phyloP scores from a whole-genome alignment of 2,113 vertebrate genomes.

The Tringa solitaria region DNA sequence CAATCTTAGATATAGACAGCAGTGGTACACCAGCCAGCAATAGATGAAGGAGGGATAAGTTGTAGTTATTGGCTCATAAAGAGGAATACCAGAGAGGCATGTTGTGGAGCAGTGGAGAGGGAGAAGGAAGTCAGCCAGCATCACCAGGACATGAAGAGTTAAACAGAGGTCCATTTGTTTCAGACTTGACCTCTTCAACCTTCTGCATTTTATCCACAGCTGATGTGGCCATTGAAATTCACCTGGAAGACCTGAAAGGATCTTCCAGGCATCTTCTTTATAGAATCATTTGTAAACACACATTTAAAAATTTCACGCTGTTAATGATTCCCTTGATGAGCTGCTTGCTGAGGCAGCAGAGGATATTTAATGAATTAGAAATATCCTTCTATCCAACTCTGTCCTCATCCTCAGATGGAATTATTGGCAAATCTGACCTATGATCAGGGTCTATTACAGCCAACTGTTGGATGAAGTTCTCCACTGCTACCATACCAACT shows the following conservation, averaged over 20 bases:
- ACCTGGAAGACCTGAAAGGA: background rate
- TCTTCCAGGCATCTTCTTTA: background rate
- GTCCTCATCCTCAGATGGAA: background rate
- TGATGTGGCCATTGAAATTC: background rate
- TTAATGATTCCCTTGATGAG: slow-evolving; percentile 22
- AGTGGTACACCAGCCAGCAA: background rate
- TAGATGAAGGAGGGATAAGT: background rate
- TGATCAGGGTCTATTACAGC: background rate
- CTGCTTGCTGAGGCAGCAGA: slow-evolving; percentile 8
- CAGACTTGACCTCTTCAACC: background rate
- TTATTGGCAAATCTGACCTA: background rate
- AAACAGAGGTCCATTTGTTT: background rate
- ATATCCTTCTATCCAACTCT: background rate
- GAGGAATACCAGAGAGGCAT: background rate
- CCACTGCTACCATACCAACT: background rate
- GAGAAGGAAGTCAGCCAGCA: background rate
- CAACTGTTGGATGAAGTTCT: background rate
- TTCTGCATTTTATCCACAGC: background rate
- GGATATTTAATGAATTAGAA: background rate
- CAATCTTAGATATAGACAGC: background rate
- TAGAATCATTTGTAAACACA: slow-evolving; percentile 18
- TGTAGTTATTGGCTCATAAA: accelerated
- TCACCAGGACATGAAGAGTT: background rate
- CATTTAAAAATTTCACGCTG: background rate
- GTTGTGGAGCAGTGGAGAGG: background rate